Percentiles rank a stretch among this genome's conserved stretches.
Conservation (phyloP, 2,113 vertebrate species). For the Laticauda colubrina region DNA sequence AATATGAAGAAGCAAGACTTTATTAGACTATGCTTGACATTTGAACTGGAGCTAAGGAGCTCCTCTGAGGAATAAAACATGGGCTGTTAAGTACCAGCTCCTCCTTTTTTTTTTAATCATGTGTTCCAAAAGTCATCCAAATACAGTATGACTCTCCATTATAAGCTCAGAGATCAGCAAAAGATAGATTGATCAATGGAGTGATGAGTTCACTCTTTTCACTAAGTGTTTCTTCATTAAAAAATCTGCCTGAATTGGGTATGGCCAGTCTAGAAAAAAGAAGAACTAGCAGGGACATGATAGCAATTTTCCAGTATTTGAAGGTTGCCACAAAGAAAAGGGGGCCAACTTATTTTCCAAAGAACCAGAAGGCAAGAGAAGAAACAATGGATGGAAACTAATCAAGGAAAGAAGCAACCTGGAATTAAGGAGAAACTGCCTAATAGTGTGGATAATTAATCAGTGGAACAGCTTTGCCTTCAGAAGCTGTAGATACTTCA, state of each 20-base stretch:
- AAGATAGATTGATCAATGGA: neutral
- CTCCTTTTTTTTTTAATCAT: neutral
- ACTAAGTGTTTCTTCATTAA: neutral
- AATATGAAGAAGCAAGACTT: neutral
- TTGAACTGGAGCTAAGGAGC: neutral
- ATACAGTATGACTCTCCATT: neutral
- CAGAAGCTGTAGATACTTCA: no score
- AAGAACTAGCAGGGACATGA: no score
- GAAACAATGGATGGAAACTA: no score
- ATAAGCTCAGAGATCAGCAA: neutral
- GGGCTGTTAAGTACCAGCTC: neutral
- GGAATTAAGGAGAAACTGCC: no score
- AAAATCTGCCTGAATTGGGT: neutral
- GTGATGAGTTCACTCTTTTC: neutral
- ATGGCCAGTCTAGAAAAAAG: no score
- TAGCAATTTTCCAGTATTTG: no score
- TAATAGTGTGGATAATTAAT: no score
- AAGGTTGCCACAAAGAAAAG: no score
- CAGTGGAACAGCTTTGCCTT: no score
- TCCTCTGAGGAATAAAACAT: neutral
- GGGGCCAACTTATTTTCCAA: no score
- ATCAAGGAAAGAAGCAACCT: no score
- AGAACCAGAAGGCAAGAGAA: no score
- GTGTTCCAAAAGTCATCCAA: neutral
- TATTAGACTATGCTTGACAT: neutral